Conservation (phyloP, 2,797 vertebrate species). For the Thunnus albacares region DNA sequence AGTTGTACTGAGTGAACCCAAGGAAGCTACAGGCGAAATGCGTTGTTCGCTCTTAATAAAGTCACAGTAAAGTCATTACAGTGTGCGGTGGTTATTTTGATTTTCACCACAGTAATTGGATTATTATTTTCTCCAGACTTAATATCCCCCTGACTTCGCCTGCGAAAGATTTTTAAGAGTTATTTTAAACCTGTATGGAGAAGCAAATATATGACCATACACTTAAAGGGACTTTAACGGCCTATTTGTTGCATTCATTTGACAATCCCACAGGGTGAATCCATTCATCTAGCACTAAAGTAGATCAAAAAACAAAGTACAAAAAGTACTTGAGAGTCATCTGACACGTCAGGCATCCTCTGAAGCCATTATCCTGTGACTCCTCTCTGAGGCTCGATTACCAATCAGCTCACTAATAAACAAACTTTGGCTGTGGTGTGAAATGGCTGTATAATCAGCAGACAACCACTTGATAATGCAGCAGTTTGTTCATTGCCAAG, state of each 20-base stretch:
- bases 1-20: too few relatives aligned
- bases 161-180: not conserved
- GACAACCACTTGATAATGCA: conserved; percentile 57
- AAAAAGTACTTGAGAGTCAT: conserved; percentile 46
- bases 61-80: too few relatives aligned
- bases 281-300: conserved; percentile 24
- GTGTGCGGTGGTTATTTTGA: too few relatives aligned
- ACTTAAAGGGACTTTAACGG: conserved; percentile 2
- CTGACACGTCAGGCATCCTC: conserved; percentile 33
- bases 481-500: conserved; percentile 54
- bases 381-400: conserved; percentile 52
- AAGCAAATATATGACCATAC: not conserved
- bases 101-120: not conserved
- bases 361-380: conserved; percentile 46
- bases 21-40: too few relatives aligned
- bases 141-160: not conserved
- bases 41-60: too few relatives aligned
- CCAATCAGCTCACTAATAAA: conserved; percentile 54
- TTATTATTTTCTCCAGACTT: not conserved
- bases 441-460: conserved; percentile 50
- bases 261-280: conserved; percentile 6
- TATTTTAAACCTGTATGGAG: not conserved
- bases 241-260: conserved; percentile 17
- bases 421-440: conserved; percentile 43
- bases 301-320: conserved; percentile 43